Evolutionary conservation across 2,888 invertebrate species (phyloP).

Genomic region (Erebia epiphron): DNA sequence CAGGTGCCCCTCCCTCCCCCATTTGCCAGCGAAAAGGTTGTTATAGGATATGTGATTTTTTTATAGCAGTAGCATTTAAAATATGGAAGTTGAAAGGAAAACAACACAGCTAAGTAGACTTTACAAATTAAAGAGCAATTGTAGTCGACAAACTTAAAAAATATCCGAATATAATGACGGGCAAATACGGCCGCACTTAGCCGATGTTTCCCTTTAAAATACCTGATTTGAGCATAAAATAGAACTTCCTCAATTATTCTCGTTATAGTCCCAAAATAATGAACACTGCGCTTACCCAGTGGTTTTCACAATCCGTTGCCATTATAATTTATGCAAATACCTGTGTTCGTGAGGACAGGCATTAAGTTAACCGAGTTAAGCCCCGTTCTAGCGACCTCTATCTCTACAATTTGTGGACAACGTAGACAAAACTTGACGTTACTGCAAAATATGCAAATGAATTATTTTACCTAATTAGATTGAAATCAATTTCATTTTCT

Average conservation of each 20-base stretch:
- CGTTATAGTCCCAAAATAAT: slow-evolving; percentile 20
- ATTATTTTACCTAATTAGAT: slow-evolving; percentile 8
- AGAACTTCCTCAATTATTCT: not conserved
- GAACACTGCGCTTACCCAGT: slow-evolving; percentile 25
- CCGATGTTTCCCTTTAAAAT: not conserved
- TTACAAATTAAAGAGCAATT: too few relatives aligned
- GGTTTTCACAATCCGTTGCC: slow-evolving; percentile 31
- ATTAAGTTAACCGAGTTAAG: slow-evolving; percentile 34
- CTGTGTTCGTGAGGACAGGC: slow-evolving; percentile 32
- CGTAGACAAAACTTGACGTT: slow-evolving; percentile 19
- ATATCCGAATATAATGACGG: too few relatives aligned
- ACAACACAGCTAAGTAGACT: too few relatives aligned
- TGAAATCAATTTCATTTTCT: not conserved
- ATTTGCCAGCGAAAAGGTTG: too few relatives aligned
- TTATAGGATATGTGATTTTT: too few relatives aligned
- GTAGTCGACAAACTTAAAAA: too few relatives aligned
- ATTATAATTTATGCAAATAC: slow-evolving; percentile 35
- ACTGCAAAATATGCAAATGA: slow-evolving; percentile 16
- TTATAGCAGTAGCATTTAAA: too few relatives aligned
- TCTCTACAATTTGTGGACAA: slow-evolving; percentile 34
- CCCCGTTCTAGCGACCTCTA: slow-evolving; percentile 26
- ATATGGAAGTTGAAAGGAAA: too few relatives aligned
- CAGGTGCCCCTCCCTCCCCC: too few relatives aligned
- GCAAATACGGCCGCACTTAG: too few relatives aligned
- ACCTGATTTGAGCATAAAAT: not conserved